These are phyloP conservation scores for Athene cunicularia DNA, from an alignment of 2,113 vertebrate genomes.

Conservation along the genomic window DNA sequence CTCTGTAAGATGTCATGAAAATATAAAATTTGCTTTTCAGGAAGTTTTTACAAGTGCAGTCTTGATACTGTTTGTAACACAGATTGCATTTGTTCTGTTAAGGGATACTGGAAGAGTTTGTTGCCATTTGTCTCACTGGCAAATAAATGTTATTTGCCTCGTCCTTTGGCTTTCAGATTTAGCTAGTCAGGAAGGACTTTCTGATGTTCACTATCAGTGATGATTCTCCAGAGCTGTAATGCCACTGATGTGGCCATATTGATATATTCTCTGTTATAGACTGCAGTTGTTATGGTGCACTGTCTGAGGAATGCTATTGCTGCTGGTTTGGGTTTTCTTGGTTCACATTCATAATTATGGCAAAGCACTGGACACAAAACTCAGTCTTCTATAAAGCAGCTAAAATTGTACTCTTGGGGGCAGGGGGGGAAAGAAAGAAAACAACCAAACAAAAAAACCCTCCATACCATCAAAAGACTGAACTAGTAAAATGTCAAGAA, in stretches of 20 bases:
- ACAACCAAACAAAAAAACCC: not conserved
- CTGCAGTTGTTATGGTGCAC: fast-evolving
- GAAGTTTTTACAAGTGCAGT: not conserved
- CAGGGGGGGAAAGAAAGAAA: no score
- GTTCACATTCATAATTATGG: not conserved
- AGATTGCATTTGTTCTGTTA: not conserved
- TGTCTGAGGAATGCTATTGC: not conserved
- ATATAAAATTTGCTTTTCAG: not conserved
- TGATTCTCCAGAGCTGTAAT: not conserved
- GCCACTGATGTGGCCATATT: not conserved
- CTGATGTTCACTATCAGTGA: not conserved
- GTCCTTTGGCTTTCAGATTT: not conserved
- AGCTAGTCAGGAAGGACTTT: not conserved
- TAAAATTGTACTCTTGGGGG: not conserved
- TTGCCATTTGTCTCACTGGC: not conserved
- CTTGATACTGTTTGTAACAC: not conserved
- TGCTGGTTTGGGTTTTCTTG: not conserved
- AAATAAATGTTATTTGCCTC: not conserved
- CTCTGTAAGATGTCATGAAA: not conserved
- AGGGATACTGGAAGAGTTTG: not conserved
- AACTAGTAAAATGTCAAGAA: not conserved
- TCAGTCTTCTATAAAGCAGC: not conserved
- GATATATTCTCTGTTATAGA: not conserved
- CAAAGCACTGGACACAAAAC: not conserved
- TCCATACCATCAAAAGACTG: not conserved